Evolutionary conservation across 2,113 vertebrate species (phyloP).

Genomic region (Fulica atra): DNA sequence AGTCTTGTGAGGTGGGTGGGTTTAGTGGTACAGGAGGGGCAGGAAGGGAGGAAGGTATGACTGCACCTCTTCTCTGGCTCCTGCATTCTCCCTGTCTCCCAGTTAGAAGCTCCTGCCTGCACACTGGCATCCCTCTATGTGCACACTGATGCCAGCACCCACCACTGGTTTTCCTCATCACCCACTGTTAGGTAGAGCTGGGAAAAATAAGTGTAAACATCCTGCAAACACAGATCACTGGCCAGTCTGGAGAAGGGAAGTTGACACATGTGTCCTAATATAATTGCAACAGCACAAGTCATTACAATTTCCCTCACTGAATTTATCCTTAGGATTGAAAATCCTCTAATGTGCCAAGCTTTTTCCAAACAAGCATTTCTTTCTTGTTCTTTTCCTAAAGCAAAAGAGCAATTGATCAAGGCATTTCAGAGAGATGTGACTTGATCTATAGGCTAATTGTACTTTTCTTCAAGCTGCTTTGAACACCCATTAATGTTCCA

Average conservation of each 20-base stretch:
- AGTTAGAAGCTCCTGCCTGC: neutral
- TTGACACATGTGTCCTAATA: neutral
- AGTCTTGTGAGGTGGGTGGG: neutral
- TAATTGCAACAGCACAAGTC: neutral
- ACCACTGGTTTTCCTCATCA: neutral
- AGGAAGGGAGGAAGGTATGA: neutral
- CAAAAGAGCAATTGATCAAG: neutral
- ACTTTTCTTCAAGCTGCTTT: neutral
- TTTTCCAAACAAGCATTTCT: neutral
- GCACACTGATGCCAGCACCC: neutral
- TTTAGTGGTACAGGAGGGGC: neutral
- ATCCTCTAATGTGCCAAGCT: neutral
- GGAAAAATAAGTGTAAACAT: neutral
- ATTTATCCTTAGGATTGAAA: neutral
- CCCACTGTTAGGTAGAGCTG: neutral
- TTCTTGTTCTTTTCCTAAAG: neutral
- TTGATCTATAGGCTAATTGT: neutral
- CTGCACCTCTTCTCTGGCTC: neutral
- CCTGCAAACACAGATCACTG: neutral
- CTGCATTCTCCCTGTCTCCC: neutral
- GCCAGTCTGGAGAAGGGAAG: neutral
- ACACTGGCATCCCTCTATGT: neutral
- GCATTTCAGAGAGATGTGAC: neutral
- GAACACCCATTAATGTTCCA: neutral
- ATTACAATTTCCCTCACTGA: neutral